These are phyloP conservation scores for Microplitis mediator DNA, from an alignment of 1,140 invertebrate species.

Conservation along the genomic window DNA sequence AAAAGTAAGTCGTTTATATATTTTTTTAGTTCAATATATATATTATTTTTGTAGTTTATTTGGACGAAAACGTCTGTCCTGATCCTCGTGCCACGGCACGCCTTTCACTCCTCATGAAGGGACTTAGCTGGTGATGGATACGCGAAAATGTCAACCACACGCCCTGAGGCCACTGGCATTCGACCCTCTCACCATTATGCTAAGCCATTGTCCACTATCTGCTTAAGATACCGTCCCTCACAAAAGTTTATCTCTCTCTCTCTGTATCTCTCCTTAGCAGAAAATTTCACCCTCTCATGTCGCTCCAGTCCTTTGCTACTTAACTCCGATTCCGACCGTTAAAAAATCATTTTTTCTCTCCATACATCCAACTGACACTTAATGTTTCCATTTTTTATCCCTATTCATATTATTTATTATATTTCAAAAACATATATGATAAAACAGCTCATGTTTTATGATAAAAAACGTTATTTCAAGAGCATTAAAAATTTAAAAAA, in stretches of 20 bases:
- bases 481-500: too few species aligned
- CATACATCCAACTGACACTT: not conserved
- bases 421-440: not conserved
- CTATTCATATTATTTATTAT: not conserved
- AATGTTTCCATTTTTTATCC: not conserved
- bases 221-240: slow-evolving; percentile 53
- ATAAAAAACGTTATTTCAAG: too few species aligned
- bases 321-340: slow-evolving; percentile 14
- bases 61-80: slow-evolving; percentile 7
- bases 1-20: slow-evolving; percentile 43
- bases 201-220: slow-evolving; percentile 62
- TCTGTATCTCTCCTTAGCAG: not conserved
- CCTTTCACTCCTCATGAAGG: slow-evolving; percentile 16
- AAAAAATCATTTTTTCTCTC: slow-evolving; percentile 37
- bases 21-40: slow-evolving; percentile 12
- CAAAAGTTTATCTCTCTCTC: slow-evolving; percentile 12
- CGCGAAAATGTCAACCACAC: slow-evolving; percentile 36
- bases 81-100: not conserved
- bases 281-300: not conserved
- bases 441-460: too few species aligned
- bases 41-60: not conserved
- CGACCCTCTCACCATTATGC: slow-evolving; percentile 48
- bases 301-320: too few species aligned
- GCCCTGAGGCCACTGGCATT: slow-evolving; percentile 26
- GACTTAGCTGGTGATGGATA: slow-evolving; percentile 33